phyloP scores from a whole-genome alignment of 1,140 invertebrate genomes.

The Oryzaephilus surinamensis region DNA sequence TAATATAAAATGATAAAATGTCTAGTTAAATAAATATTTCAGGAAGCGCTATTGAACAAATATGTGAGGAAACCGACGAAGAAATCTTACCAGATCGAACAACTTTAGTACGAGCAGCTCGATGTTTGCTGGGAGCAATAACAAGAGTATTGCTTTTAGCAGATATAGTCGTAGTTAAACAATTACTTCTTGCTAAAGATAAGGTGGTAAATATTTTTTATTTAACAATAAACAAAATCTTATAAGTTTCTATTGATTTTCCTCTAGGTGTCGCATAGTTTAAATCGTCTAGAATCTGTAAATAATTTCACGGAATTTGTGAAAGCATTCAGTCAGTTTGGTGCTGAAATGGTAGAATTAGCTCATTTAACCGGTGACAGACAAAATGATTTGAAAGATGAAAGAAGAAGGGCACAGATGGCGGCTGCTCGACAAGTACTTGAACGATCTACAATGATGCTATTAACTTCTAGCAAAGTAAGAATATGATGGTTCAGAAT shows the following conservation, averaged over 20 bases:
- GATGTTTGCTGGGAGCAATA: conserved; percentile 87
- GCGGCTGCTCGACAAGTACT: conserved; percentile 86
- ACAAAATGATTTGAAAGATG: conserved; percentile 88
- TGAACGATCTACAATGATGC: conserved; percentile 95
- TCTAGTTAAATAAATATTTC: no score
- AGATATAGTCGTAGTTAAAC: conserved; percentile 97
- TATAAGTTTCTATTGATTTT: conserved; percentile 21
- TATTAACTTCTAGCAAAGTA: conserved; percentile 93
- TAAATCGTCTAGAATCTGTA: conserved; percentile 84
- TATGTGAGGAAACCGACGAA: conserved; percentile 66
- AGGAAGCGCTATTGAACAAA: conserved; percentile 81
- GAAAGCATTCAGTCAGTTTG: conserved; percentile 96
- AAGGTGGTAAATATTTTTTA: conserved; percentile 52
- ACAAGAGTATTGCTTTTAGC: conserved; percentile 94
- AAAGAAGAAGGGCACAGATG: conserved; percentile 90
- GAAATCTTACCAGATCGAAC: conserved; percentile 58
- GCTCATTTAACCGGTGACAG: conserved; percentile 80
- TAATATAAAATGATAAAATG: no score
- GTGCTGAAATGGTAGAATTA: conserved; percentile 95
- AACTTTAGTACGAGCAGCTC: conserved; percentile 79
- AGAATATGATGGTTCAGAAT: conserved; percentile 9
- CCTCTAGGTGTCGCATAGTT: conserved; percentile 65
- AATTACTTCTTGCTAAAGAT: conserved; percentile 90
- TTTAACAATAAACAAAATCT: not conserved
- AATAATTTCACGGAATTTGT: conserved; percentile 98